phyloP scores from a whole-genome alignment of 2,113 vertebrate species.

The Illadopsis cleaveri region DNA sequence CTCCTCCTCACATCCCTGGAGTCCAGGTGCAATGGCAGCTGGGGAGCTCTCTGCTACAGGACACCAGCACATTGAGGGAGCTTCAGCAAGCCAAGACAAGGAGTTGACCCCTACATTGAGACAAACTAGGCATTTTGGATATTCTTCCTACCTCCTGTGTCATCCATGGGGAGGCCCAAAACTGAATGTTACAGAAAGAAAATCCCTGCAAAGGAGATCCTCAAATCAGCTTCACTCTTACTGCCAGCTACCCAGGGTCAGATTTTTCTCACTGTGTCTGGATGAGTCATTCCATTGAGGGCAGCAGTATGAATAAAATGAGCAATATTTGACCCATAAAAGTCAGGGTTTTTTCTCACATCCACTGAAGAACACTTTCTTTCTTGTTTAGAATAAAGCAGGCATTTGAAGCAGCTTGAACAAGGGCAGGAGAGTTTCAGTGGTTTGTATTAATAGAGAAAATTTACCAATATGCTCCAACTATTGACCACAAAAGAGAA shows the following conservation, averaged over 20 bases:
- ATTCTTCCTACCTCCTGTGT: background rate
- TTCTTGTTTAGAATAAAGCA: background rate
- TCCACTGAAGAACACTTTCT: background rate
- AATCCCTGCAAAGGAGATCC: background rate
- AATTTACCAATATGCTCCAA: background rate
- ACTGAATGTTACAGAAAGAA: background rate
- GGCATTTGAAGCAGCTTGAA: background rate
- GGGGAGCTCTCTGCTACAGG: background rate
- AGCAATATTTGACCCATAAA: background rate
- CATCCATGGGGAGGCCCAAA: background rate
- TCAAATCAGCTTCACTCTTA: background rate
- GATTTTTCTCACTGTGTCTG: background rate
- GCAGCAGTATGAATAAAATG: background rate
- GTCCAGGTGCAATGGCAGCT: background rate
- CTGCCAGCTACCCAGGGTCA: background rate
- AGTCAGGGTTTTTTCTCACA: background rate
- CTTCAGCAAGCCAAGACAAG: background rate
- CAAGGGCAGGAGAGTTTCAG: background rate
- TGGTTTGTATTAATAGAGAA: background rate
- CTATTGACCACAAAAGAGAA: background rate
- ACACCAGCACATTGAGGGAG: rapidly evolving
- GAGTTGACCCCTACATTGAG: background rate
- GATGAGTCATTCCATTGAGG: background rate
- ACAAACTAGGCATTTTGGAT: background rate
- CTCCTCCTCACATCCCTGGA: background rate